Percentiles rank a stretch among this genome's conserved stretches.
phyloP scores from a whole-genome alignment of 2,797 vertebrate species.

The Pipistrellus pygmaeus region DNA sequence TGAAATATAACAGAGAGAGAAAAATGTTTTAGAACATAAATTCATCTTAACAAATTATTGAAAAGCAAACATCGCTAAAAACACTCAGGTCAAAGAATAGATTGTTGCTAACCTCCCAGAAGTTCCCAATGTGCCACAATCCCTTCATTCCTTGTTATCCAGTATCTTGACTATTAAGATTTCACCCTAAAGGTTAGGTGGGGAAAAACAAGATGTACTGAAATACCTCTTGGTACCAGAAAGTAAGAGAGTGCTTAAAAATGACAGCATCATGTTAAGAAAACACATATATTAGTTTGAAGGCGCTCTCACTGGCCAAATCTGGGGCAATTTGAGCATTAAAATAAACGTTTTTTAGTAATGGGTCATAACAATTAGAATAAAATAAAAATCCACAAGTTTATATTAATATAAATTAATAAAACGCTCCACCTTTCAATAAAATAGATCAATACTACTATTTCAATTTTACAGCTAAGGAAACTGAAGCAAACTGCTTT shows the following conservation, averaged over 20 bases:
- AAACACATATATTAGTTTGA: neutral
- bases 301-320: neutral
- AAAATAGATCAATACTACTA: neutral
- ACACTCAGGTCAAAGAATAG: neutral
- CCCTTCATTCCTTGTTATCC: neutral
- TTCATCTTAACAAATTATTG: neutral
- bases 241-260: neutral
- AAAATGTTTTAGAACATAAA: neutral
- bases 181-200: neutral
- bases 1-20: neutral
- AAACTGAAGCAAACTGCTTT: neutral
- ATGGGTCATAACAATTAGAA: neutral
- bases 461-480: conserved; percentile 11
- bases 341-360: neutral
- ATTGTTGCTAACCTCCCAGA: neutral
- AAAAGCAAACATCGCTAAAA: neutral
- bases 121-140: neutral
- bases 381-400: neutral
- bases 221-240: neutral
- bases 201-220: neutral
- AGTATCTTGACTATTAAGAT: neutral
- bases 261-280: neutral
- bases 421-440: neutral
- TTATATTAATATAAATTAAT: neutral
- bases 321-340: neutral